These are phyloP conservation scores for Eupithecia abbreviata DNA, from an alignment of 2,888 invertebrate genomes.

Conservation along the genomic window DNA sequence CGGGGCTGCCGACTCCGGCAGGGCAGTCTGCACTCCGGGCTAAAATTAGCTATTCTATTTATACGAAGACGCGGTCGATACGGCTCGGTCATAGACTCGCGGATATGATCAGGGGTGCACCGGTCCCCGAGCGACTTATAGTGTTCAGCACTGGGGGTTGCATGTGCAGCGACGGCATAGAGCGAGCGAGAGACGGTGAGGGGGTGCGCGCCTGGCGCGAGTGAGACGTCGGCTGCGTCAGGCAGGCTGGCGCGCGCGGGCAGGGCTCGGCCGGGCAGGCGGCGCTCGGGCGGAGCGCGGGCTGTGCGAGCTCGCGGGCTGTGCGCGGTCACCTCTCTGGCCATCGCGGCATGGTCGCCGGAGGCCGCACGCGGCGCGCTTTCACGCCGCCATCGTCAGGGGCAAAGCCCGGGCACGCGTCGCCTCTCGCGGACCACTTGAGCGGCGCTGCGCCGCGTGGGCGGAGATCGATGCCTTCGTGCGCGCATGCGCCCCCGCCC, in stretches of 20 bases:
- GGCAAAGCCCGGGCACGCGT: conserved; percentile 79
- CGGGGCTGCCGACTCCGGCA: conserved; percentile 48
- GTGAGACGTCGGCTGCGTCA: conserved; percentile 62
- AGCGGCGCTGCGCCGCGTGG: conserved; percentile 61
- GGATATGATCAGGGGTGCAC: conserved; percentile 21
- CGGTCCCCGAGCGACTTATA: conserved; percentile 38
- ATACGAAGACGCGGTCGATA: conserved; percentile 32
- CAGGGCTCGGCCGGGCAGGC: conserved; percentile 32
- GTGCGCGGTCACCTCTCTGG: conserved; percentile 86
- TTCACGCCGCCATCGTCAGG: conserved; percentile 81
- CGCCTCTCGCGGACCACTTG: conserved; percentile 74
- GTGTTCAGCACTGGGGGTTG: conserved; percentile 61
- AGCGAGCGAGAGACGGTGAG: conserved; percentile 60
- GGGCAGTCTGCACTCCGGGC: conserved; percentile 33
- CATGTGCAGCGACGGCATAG: conserved; percentile 67
- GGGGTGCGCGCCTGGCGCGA: conserved; percentile 57
- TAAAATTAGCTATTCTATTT: conserved; percentile 40
- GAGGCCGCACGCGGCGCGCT: conserved; percentile 84
- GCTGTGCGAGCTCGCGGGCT: conserved; percentile 42
- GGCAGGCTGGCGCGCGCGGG: conserved; percentile 51
- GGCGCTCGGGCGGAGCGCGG: conserved; percentile 26
- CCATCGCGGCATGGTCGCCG: conserved; percentile 88
- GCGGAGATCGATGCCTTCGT: conserved; percentile 74
- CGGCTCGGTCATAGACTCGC: conserved; percentile 20
- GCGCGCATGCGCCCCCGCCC: conserved; percentile 52